A percentile compares a stretch with the other conserved stretches of the same genome.
These are phyloP conservation scores for Limnephilus marmoratus DNA, from an alignment of 2,888 invertebrate species.

Conservation along the genomic window DNA sequence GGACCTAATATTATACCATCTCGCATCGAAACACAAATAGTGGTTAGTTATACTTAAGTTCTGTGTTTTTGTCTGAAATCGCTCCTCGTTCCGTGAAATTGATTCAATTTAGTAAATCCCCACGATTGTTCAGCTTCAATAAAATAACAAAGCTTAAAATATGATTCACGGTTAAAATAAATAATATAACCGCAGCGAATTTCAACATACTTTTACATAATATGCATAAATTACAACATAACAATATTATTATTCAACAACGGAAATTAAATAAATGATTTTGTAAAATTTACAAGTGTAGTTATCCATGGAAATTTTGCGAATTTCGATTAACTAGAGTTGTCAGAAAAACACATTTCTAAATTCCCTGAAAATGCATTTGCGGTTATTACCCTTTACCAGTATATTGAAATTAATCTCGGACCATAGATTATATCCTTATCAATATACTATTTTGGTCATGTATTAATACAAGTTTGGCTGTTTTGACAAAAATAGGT, in stretches of 20 bases:
- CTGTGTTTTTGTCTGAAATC: not conserved
- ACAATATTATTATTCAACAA: too few species aligned
- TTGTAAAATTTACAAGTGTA: too few species aligned
- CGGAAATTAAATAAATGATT: not conserved
- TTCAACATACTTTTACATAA: too few species aligned
- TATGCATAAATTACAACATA: too few species aligned
- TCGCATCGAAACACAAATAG: too few species aligned
- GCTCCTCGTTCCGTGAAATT: not conserved
- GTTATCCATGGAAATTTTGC: not conserved
- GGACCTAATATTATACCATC: too few species aligned
- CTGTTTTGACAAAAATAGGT: not conserved
- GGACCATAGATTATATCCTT: not conserved
- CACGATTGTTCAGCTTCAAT: not conserved
- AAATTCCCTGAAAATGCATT: not conserved
- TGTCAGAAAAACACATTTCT: not conserved
- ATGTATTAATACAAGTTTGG: not conserved
- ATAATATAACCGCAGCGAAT: not conserved
- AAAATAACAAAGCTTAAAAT: not conserved
- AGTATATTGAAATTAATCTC: not conserved
- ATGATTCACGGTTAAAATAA: not conserved
- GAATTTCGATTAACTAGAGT: not conserved
- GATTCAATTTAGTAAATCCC: not conserved
- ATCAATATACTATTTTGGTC: not conserved
- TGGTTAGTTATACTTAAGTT: too few species aligned
- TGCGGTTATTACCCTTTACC: not conserved